These are phyloP conservation scores for Andrena praecox DNA, from an alignment of 2,888 invertebrate species.

Conservation along the genomic window DNA sequence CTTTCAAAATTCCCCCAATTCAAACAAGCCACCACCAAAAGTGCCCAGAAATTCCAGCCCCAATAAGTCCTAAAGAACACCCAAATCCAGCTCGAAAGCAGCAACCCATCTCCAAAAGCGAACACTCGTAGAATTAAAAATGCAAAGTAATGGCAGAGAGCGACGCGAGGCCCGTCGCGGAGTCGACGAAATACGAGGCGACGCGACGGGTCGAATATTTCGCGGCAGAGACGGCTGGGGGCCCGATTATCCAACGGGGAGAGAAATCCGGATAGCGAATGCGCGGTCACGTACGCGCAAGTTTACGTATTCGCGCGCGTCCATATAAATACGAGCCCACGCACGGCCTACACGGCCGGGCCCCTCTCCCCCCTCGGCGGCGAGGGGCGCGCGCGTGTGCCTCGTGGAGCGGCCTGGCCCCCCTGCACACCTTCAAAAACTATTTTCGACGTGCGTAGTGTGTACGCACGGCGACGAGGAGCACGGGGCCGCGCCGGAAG, in stretches of 20 bases:
- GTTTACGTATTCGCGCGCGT: constrained; percentile 51
- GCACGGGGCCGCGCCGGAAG: constrained; percentile 44
- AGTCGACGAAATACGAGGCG: constrained; percentile 23
- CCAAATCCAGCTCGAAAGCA: too few species aligned
- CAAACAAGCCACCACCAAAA: too few species aligned
- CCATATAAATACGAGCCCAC: constrained; percentile 37
- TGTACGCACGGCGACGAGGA: constrained; percentile 36
- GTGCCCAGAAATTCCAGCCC: too few species aligned
- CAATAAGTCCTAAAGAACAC: too few species aligned
- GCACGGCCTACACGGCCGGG: constrained; percentile 55
- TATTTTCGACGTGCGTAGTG: constrained; percentile 68
- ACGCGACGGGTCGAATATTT: constrained; percentile 36
- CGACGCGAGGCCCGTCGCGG: constrained; percentile 1
- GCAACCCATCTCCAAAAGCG: too few species aligned
- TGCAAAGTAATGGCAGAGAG: neutral
- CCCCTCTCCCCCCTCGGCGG: neutral
- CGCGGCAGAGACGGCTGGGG: constrained; percentile 15
- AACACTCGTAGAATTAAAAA: constrained; percentile 19
- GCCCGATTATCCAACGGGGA: constrained; percentile 43
- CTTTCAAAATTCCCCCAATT: too few species aligned
- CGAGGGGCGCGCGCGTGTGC: constrained; percentile 8
- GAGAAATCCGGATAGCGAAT: constrained; percentile 59
- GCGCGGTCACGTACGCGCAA: constrained; percentile 43
- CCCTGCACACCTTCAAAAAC: constrained; percentile 68
- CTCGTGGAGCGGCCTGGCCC: constrained; percentile 38